A percentile compares a stretch with the other conserved stretches of the same genome.
phyloP scores from a whole-genome alignment of 2,888 invertebrate species.

The Crossocerus cetratus region DNA sequence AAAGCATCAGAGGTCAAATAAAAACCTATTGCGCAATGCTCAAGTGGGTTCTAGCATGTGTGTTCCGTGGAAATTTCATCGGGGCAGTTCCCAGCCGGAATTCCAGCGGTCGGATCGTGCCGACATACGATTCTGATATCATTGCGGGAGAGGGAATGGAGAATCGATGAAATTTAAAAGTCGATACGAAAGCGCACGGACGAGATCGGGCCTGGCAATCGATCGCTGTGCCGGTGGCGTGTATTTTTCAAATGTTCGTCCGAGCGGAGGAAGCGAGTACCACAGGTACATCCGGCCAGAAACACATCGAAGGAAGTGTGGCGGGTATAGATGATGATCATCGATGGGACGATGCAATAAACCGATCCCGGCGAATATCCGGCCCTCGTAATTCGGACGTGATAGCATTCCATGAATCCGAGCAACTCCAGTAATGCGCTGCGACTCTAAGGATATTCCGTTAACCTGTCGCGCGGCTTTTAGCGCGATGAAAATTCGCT shows the following conservation, averaged over 20 bases:
- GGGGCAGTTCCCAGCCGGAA: too few relatives aligned
- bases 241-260: constrained; percentile 51
- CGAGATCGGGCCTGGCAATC: constrained; percentile 19
- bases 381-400: constrained; percentile 33
- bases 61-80: too few relatives aligned
- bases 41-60: too few relatives aligned
- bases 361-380: background rate
- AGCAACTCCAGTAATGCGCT: constrained; percentile 38
- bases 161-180: constrained; percentile 50
- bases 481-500: constrained; percentile 16
- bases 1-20: too few relatives aligned
- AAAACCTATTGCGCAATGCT: too few relatives aligned
- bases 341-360: constrained; percentile 37
- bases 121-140: constrained; percentile 26
- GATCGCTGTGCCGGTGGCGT: constrained; percentile 26
- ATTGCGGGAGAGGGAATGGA: constrained; percentile 26
- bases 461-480: constrained; percentile 21
- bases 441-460: constrained; percentile 33
- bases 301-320: constrained; percentile 47
- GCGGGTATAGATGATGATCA: constrained; percentile 34
- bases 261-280: constrained; percentile 33
- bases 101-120: background rate
- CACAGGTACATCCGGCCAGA: constrained; percentile 51
- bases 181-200: constrained; percentile 26
- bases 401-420: constrained; percentile 40